Evolutionary conservation across 2,797 vertebrate genomes (phyloP).

Genomic region (Catamblyrhynchus diadema): DNA sequence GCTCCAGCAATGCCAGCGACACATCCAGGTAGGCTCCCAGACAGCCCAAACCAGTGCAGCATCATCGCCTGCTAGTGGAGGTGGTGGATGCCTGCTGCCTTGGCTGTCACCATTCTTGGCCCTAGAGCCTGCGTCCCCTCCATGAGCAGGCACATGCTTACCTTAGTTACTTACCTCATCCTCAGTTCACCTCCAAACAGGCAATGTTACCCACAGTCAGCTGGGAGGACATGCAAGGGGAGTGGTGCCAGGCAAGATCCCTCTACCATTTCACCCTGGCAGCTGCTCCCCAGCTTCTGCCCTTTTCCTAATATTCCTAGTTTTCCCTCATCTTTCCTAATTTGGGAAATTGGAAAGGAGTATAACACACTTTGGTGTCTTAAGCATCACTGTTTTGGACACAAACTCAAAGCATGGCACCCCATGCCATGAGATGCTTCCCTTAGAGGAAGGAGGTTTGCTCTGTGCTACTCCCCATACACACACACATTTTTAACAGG

Average conservation of each 20-base stretch:
- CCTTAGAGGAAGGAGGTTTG: background rate
- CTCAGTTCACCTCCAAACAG: background rate
- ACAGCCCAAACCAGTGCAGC: background rate
- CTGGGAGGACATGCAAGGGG: background rate
- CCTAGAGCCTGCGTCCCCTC: background rate
- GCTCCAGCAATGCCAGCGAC: background rate
- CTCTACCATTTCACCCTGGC: background rate
- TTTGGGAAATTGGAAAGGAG: background rate
- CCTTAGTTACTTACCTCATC: background rate
- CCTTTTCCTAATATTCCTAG: background rate
- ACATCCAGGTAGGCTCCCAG: background rate
- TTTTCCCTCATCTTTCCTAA: background rate
- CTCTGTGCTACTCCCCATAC: background rate
- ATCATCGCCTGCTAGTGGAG: background rate
- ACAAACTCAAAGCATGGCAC: background rate
- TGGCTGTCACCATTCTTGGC: background rate
- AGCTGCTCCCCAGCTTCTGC: background rate
- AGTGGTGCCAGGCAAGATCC: background rate
- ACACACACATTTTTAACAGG: background rate
- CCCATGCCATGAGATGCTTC: no score
- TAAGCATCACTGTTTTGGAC: background rate
- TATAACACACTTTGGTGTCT: background rate
- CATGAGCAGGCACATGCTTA: accelerated
- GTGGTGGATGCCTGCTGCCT: background rate
- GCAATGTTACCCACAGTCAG: background rate